Evolutionary conservation across 2,113 vertebrate species (phyloP), one percentile per base, ranked within the genome.

Genomic region (Percopsis transmontana): DNA sequence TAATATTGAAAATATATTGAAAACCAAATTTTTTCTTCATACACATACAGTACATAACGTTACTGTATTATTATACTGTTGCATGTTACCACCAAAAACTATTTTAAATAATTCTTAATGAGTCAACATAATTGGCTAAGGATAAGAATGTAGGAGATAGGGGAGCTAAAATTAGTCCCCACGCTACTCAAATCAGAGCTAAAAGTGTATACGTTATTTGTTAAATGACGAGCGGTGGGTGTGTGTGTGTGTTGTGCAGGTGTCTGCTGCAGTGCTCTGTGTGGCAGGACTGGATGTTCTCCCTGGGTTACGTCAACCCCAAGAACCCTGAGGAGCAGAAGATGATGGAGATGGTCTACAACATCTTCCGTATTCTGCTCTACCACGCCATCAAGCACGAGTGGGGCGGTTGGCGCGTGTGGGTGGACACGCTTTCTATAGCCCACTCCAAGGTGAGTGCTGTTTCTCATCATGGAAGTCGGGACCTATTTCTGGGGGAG

Each of bases 251-350:
- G 42, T 14, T 62, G 12, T 76, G 13, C 79, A 99, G 97, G 81
- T 99, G 97, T 86, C 94, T 99, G 76, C 91, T 99, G 78, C 97
- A 99, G 92, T 99, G 97, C 89, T 99, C 97, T 2, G 97, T 99
- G 18, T 99, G 97, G 97, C 97, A 99, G 90, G 97, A 99, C 81
- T 99, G 97, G 97, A 99, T 99, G 97, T 99, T 99, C 89, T 99
- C 96, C 75, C 94, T 99, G 59, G 94, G 96, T 72, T 99, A 96
- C 80, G 96, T 99, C 83, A 98, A 99, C 85, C 97, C 97, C 13
- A 98, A 98, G 88, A 98, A 90, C 83, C 92, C 95, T 0, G 97
- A 99, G 42, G 97, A 99, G 70, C 96, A 98, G 93, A 98, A 98
- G 91, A 94, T 98, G 81, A 94, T 94, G 0, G 97, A 99, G 88